Evolutionary conservation across 2,888 invertebrate species (phyloP), one percentile per base, ranked within the genome.

Genomic region (Chydorus sphaericus): DNA sequence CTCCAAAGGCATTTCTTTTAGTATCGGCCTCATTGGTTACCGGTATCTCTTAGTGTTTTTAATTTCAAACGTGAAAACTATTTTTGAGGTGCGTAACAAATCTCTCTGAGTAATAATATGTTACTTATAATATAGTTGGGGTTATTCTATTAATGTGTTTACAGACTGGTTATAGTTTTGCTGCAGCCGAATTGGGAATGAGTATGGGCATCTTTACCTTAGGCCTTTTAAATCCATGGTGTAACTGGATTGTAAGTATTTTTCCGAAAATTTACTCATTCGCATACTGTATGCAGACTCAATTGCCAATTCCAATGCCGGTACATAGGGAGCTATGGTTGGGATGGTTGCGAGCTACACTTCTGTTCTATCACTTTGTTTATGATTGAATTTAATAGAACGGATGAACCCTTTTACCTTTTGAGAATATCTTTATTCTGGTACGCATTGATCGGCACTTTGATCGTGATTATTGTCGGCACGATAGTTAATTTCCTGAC

Each of bases 101-200:
- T 26, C 14, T 14, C 3, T n/a, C n/a, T n/a, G n/a, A n/a, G n/a
- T n/a, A 83, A 88, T 3, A 92, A 91, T 66, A 74, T 81, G 16
- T 85, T 82, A 73, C 84, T 83, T 71, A 26, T n/a, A 38, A n/a
- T n/a, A 33, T n/a, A 10, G 10, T n/a, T 11, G 36, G 10, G 10
- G 2, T n/a, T 23, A 11, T 44, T 20, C 14, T 44, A 82, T 90
- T 65, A 88, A 7, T 10, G 23, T 14, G 10, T 33, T 33, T 33
- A 14, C n/a, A 44, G 29, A 62, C 33, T 48, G 66, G 53, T 65
- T 70, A 3, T 63, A 76, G 75, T 83, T 82, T 91, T 65, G 87
- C 90, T 66, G 91, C 91, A 1, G 83, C 91, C 75, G 83, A 87
- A 23, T 88, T 90, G 3, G 92, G 91, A 3, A 83, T 92, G 0